A percentile compares a stretch with the other conserved stretches of the same genome.
Conservation (phyloP, 2,888 invertebrate species). For the Macropis europaea region DNA sequence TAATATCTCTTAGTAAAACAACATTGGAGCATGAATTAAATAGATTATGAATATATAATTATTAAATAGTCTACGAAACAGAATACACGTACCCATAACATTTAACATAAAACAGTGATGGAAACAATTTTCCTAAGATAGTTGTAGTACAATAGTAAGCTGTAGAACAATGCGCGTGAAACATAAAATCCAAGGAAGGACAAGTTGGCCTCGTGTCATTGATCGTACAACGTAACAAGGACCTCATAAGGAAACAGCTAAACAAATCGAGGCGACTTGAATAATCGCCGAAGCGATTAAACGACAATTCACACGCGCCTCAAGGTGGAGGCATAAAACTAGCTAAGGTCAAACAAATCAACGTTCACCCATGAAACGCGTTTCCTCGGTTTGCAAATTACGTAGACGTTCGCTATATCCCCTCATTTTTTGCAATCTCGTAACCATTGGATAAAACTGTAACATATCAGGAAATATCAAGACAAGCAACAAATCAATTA, state of each 20-base stretch:
- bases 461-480: not conserved
- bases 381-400: conserved; percentile 20
- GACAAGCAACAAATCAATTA: not conserved
- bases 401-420: not conserved
- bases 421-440: not conserved
- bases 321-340: conserved; percentile 69
- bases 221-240: conserved; percentile 26
- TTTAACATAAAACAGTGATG: too few species aligned
- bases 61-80: too few species aligned
- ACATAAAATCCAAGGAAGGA: conserved; percentile 4
- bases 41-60: too few species aligned
- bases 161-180: not conserved
- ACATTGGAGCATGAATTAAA: too few species aligned
- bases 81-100: too few species aligned
- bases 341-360: conserved; percentile 52
- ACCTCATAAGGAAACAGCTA: conserved; percentile 63
- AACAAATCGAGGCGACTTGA: conserved; percentile 56
- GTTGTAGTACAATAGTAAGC: not conserved
- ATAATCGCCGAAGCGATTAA: conserved; percentile 61
- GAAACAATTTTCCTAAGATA: too few species aligned
- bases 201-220: conserved; percentile 10
- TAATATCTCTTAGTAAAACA: too few species aligned
- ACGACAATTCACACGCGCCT: conserved; percentile 61
- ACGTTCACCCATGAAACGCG: conserved; percentile 6
- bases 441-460: not conserved